Evolutionary conservation across 2,797 vertebrate genomes (phyloP).

Genomic region (Acanthurus leucopareius): DNA sequence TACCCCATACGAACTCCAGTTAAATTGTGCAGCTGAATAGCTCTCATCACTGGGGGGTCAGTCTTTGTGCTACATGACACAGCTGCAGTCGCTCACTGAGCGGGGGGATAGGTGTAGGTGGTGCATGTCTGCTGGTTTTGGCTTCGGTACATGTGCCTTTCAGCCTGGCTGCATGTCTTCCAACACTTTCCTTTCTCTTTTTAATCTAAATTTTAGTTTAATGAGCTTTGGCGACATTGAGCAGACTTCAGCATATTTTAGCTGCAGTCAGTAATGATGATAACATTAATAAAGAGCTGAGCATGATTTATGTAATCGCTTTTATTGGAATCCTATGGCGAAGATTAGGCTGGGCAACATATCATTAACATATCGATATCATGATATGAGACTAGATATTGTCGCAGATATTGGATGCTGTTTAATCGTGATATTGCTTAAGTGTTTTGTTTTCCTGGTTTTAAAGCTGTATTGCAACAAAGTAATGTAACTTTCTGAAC

Average conservation of each 20-base stretch:
- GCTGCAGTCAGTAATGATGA: neutral
- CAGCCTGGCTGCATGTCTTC: constrained; percentile 14
- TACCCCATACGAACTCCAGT: constrained; percentile 45
- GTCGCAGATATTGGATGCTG: too few relatives aligned
- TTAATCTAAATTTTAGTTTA: constrained; percentile 10
- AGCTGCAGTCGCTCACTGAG: constrained; percentile 47
- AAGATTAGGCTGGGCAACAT: too few relatives aligned
- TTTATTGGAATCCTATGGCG: too few relatives aligned
- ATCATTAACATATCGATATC: too few relatives aligned
- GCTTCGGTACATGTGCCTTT: neutral
- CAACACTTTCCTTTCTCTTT: constrained; percentile 2
- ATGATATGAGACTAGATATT: too few relatives aligned
- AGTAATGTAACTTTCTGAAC: too few relatives aligned
- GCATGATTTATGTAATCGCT: too few relatives aligned
- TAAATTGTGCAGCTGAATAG: constrained; percentile 46
- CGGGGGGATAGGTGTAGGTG: constrained; percentile 21
- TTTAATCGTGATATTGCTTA: too few relatives aligned
- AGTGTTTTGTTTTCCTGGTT: too few relatives aligned
- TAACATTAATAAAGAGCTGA: neutral
- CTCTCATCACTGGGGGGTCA: constrained; percentile 48
- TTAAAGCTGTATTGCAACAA: too few relatives aligned
- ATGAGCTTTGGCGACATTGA: neutral
- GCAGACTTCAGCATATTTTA: neutral
- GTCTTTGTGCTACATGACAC: constrained; percentile 51
- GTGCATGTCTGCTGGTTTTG: constrained; percentile 32